Percentiles rank a stretch among this genome's conserved stretches.
Evolutionary conservation across 2,797 vertebrate genomes (phyloP).

Genomic region (Huso huso): DNA sequence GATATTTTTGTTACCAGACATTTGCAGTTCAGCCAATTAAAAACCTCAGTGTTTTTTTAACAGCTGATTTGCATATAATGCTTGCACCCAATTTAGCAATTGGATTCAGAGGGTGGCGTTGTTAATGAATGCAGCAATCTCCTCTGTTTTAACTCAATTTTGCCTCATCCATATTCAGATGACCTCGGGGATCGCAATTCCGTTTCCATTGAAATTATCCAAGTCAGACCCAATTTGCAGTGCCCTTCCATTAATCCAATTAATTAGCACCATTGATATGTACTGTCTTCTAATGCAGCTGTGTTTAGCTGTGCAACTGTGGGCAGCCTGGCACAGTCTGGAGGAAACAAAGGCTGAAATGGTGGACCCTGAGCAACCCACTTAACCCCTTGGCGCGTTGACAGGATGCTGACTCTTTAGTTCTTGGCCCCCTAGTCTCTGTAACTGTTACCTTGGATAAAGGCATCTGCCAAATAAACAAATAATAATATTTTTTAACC

Average conservation of each 20-base stretch:
- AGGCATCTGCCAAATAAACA: too few relatives aligned
- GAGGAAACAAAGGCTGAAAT: neutral
- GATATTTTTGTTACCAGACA: too few relatives aligned
- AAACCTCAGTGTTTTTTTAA: conserved; percentile 75
- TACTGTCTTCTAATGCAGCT: conserved; percentile 74
- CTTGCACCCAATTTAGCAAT: too few relatives aligned
- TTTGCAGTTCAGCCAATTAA: conserved; percentile 60
- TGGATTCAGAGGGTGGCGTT: conserved; percentile 94
- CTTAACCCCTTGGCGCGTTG: too few relatives aligned
- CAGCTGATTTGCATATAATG: conserved; percentile 91
- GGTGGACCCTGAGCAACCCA: neutral
- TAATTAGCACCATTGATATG: conserved; percentile 91
- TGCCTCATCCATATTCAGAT: conserved; percentile 93
- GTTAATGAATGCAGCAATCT: conserved; percentile 91
- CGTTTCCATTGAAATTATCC: conserved; percentile 79
- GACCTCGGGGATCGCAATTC: conserved; percentile 79
- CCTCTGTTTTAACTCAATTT: conserved; percentile 96
- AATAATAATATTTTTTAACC: too few relatives aligned
- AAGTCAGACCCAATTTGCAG: conserved; percentile 81
- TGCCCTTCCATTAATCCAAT: conserved; percentile 95
- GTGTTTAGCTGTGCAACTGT: conserved; percentile 70
- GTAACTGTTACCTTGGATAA: too few relatives aligned
- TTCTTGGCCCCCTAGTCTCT: too few relatives aligned
- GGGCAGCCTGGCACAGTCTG: conserved; percentile 43
- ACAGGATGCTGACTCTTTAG: too few relatives aligned